A percentile compares a stretch with the other conserved stretches of the same genome.
Conservation (phyloP, 1,140 invertebrate species). For the Aradophagus sp. region DNA sequence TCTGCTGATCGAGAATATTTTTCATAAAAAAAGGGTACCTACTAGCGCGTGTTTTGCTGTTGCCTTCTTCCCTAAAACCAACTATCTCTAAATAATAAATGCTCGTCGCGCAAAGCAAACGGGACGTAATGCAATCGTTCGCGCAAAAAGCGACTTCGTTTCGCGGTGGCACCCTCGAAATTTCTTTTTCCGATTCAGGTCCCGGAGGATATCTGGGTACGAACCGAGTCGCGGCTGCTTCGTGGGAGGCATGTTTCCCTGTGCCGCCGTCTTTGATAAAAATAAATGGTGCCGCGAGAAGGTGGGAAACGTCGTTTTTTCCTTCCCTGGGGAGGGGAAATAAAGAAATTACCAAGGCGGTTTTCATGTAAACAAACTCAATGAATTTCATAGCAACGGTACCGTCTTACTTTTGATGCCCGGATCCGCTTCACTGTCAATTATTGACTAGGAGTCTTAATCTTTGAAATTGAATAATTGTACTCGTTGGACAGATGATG, state of each 20-base stretch:
- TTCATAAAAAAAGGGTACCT: neutral
- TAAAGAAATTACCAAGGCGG: constrained; percentile 73
- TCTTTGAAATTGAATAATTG: no score
- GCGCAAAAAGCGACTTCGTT: constrained; percentile 61
- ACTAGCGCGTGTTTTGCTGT: neutral
- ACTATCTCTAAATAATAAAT: constrained; percentile 71
- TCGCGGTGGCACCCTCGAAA: constrained; percentile 51
- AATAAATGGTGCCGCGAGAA: constrained; percentile 69
- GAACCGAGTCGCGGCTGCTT: constrained; percentile 55
- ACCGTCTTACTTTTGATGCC: constrained; percentile 2
- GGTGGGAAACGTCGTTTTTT: constrained; percentile 32
- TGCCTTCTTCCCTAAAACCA: constrained; percentile 7
- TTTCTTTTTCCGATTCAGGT: constrained; percentile 39
- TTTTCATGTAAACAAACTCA: constrained; percentile 68
- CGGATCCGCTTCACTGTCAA: no score
- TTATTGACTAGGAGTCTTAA: no score
- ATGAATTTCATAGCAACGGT: constrained; percentile 65
- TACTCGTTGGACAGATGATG: no score
- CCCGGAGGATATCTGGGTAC: constrained; percentile 55
- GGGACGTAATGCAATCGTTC: constrained; percentile 71
- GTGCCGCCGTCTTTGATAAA: constrained; percentile 70
- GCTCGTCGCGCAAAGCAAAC: constrained; percentile 43
- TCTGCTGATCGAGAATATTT: neutral
- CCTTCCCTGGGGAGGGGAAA: constrained; percentile 63
- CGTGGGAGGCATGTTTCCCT: constrained; percentile 43